Evolutionary conservation across 2,113 vertebrate genomes (phyloP).

Genomic region (Dicerorhinus sumatrensis): DNA sequence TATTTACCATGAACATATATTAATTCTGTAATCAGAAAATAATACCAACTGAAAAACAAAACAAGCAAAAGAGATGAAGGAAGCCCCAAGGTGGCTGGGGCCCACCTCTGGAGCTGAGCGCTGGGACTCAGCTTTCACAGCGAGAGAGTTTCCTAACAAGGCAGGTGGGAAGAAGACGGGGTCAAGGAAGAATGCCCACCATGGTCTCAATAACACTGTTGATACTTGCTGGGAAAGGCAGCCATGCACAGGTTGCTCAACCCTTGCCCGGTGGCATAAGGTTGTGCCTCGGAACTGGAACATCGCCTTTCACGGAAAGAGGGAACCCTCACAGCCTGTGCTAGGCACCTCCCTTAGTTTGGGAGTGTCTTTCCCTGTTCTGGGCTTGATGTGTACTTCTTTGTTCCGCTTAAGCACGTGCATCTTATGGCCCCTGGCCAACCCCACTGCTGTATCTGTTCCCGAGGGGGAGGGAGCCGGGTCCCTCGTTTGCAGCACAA

Average conservation of each 20-base stretch:
- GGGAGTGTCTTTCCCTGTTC: neutral
- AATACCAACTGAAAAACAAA: neutral
- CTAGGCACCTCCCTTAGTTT: fast-evolving
- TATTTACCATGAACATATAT: neutral
- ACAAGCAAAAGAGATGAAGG: neutral
- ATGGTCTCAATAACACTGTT: fast-evolving
- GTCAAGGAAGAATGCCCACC: neutral
- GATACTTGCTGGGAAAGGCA: neutral
- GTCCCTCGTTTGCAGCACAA: neutral
- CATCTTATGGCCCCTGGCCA: neutral
- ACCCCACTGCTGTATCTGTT: neutral
- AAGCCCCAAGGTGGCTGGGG: neutral
- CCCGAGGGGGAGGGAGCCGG: neutral
- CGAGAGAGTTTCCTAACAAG: neutral
- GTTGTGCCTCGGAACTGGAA: neutral
- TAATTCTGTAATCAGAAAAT: neutral
- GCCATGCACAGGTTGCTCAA: fast-evolving
- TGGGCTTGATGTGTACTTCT: neutral
- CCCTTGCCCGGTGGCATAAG: neutral
- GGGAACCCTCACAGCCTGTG: neutral
- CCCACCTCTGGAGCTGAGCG: no score
- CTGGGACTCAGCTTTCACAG: no score
- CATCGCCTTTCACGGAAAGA: neutral
- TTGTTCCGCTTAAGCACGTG: no score
- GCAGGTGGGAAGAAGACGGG: neutral